Conservation (phyloP, 2,797 vertebrate species). For the Phataginus tricuspis region DNA sequence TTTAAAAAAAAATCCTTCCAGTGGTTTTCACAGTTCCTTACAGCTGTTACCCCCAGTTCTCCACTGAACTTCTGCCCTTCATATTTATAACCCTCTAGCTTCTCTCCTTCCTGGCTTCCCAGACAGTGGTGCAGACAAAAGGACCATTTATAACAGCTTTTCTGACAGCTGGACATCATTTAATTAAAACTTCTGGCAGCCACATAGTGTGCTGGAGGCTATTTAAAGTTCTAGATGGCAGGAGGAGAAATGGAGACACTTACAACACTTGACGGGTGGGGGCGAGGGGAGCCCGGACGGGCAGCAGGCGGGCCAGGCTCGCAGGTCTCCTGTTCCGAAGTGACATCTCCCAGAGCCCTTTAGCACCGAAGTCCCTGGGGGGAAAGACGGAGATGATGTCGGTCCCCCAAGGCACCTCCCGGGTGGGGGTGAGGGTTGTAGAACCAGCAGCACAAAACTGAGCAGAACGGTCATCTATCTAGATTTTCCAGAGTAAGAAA, state of each 20-base stretch:
- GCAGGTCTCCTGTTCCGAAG: not conserved
- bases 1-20: not conserved
- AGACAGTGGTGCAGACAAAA: conserved; percentile 75
- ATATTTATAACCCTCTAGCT: conserved; percentile 49
- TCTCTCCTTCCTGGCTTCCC: conserved; percentile 59
- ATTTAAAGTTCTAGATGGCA: conserved; percentile 82
- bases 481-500: not conserved
- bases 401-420: not conserved
- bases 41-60: not conserved
- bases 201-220: conserved; percentile 74
- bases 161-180: conserved; percentile 83
- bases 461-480: not conserved
- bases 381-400: not conserved
- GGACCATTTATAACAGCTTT: conserved; percentile 80
- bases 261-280: conserved; percentile 58
- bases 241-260: conserved; percentile 77
- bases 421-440: not conserved
- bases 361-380: not conserved
- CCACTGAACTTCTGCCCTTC: conserved; percentile 58
- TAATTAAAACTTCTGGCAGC: conserved; percentile 82
- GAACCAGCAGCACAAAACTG: not conserved
- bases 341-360: not conserved
- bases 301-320: not conserved
- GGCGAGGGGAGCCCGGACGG: conserved; percentile 33
- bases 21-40: conserved; percentile 28